Percentiles rank a stretch among this genome's conserved stretches.
These are phyloP conservation scores for Chrysaora quinquecirrha DNA, from an alignment of 30 jellyfish, hydroid and myxozoan genomes.

Conservation along the genomic window DNA sequence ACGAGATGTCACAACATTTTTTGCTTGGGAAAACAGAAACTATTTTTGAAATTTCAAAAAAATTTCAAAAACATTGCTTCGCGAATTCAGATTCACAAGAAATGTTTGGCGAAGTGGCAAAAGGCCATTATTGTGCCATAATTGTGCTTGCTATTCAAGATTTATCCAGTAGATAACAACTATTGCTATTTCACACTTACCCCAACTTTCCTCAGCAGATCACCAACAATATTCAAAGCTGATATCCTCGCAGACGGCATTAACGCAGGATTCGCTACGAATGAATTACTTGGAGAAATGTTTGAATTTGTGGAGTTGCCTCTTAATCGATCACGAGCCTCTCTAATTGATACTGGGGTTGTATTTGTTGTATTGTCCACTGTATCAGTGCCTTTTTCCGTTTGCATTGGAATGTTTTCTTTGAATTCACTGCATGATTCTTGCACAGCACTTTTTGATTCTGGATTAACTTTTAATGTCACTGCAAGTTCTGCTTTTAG, in stretches of 20 bases:
- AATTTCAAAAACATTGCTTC: too few species aligned
- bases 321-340: slow-evolving; percentile 53
- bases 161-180: too few species aligned
- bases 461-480: slow-evolving; percentile 62
- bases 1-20: too few species aligned
- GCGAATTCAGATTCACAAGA: too few species aligned
- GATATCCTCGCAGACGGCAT: slow-evolving; percentile 99
- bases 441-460: slow-evolving; percentile 49
- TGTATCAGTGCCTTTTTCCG: slow-evolving; percentile 14
- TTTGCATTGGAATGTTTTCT: slow-evolving; percentile 19
- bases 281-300: slow-evolving; percentile 24
- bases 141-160: too few species aligned
- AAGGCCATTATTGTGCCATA: too few species aligned
- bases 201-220: slow-evolving; percentile 96
- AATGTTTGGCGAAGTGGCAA: too few species aligned
- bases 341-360: slow-evolving; percentile 60
- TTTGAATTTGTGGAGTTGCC: not conserved
- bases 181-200: too few species aligned
- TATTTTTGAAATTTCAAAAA: too few species aligned
- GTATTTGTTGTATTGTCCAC: slow-evolving; percentile 66
- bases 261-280: slow-evolving; percentile 67
- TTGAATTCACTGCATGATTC: slow-evolving; percentile 60
- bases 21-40: too few species aligned
- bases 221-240: slow-evolving; percentile 95
- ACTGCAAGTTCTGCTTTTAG: slow-evolving; percentile 93